Base-by-base conservation (phyloP, 2,888 invertebrate genomes). In the Caenorhabditis drosophilae region DNA sequence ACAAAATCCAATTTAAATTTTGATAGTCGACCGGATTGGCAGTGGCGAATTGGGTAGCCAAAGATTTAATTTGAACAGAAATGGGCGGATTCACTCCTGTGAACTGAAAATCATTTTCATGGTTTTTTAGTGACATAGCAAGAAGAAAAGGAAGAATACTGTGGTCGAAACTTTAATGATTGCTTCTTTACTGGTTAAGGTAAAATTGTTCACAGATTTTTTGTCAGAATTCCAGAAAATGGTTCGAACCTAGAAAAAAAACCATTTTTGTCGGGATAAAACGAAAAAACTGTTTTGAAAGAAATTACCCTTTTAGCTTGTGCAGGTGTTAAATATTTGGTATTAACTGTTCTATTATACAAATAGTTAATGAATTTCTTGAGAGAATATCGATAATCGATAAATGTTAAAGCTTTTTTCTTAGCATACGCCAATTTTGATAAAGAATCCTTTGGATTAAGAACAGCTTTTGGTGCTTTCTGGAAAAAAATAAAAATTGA, bases 21-120 rank as follows among this genome's bases (percentile, higher is more conserved):
- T 35, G 18, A 22, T 62, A 62, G 34, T 56, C 62, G 3, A 16
- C 48, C 4, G 62, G 56, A 25, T 62, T 56, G 16, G 56, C 56
- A 31, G 31, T 27, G 18, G 62, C 62, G 34, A 62, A 62, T 25
- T 45, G 48, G 7, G 23, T 38, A 1, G 56, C 53, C 31, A 51
- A 27, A 18, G 18, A n/a, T n/a, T n/a, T n/a, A n/a, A n/a, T n/a
- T n/a, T n/a, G n/a, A n/a, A n/a, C n/a, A n/a, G n/a, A n/a, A n/a
- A n/a, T n/a, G n/a, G n/a, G n/a, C n/a, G n/a, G n/a, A n/a, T n/a
- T n/a, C n/a, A n/a, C n/a, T n/a, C n/a, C n/a, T n/a, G n/a, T n/a
- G 31, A 60, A 44, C 53, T 56, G 42, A n/a, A 50, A n/a, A n/a
- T n/a, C n/a, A n/a, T n/a, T n/a, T n/a, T n/a, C n/a, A n/a, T n/a